Base-by-base conservation (phyloP, 2,113 vertebrate species). In the Laticauda colubrina region DNA sequence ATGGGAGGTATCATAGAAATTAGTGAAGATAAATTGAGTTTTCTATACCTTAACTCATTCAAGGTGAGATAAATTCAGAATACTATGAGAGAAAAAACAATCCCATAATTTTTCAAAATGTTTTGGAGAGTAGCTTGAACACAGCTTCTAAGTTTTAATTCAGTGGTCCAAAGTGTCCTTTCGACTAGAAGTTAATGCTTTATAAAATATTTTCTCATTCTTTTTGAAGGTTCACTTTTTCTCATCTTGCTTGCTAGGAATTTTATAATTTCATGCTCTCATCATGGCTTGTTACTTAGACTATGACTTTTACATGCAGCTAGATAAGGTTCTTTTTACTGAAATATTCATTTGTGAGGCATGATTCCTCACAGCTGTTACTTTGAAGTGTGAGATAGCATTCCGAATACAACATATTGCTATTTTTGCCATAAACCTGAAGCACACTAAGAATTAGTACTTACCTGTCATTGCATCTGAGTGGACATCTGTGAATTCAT, bases 351-450 rank as follows among this genome's bases (percentile, higher is more conserved):
- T 94, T 96, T 96, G 59, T 89, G 93, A 95, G 91, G 93, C 95
- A 94, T 96, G 93, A 96, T 94, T 96, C 93, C 95, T 97, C 93
- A 93, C 95, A 97, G 96, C 92, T 96, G 97, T 93, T 96, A 94
- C 96, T 97, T 96, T 97, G 96, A 97, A 97, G 96, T 93, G 61
- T 69, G 91, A 95, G 97, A 96, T 97, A 97, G 97, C 94, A 92
- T 95, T 95, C 43, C 89, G 53, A 93, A 89, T 89, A 92, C 88
- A 64, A 87, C 92, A 87, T 2, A 39, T 89, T 96, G 94, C 93
- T 92, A 23, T 59, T 96, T 97, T 96, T 96, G 34, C 24, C 61
- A 64, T 53, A 85, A 93, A 95, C 87, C 88, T 43, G 23, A 91
- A 86, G 55, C 54, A 92, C 51, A 26, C 39, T 39, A 81, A 81